phyloP scores from a whole-genome alignment of 2,797 vertebrate species.

The Lepus townsendii region DNA sequence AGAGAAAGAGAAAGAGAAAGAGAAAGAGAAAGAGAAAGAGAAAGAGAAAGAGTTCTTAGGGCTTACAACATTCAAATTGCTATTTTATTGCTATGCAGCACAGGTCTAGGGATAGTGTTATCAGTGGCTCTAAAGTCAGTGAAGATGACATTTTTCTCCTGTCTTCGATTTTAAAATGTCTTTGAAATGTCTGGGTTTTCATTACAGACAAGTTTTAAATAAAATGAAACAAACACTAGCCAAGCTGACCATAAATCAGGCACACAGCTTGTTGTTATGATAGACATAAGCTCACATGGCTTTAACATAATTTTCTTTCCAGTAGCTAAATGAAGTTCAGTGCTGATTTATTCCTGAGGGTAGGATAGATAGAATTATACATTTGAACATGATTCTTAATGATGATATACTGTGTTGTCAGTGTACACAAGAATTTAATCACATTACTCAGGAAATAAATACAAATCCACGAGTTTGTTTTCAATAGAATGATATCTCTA shows the following conservation, averaged over 20 bases:
- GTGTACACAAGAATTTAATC: constrained; percentile 59
- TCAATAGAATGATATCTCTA: constrained; percentile 45
- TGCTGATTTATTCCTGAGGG: constrained; percentile 48
- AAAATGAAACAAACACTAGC: constrained; percentile 36
- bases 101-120: not conserved
- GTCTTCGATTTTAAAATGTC: not conserved
- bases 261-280: not conserved
- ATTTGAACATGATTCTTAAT: constrained; percentile 68
- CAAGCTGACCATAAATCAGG: not conserved
- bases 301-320: constrained; percentile 26
- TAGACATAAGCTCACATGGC: not conserved
- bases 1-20: no score
- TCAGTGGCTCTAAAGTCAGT: not conserved
- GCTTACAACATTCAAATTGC: not conserved
- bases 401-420: constrained; percentile 50
- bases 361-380: constrained; percentile 15
- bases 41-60: not conserved
- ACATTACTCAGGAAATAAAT: constrained; percentile 51
- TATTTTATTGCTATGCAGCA: not conserved
- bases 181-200: constrained; percentile 15
- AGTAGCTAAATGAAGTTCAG: constrained; percentile 38
- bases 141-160: constrained; percentile 18
- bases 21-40: no score
- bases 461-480: constrained; percentile 54
- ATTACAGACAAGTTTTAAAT: not conserved